Evolutionary conservation across 2,888 invertebrate species (phyloP).

Genomic region (Thelaira solivaga): DNA sequence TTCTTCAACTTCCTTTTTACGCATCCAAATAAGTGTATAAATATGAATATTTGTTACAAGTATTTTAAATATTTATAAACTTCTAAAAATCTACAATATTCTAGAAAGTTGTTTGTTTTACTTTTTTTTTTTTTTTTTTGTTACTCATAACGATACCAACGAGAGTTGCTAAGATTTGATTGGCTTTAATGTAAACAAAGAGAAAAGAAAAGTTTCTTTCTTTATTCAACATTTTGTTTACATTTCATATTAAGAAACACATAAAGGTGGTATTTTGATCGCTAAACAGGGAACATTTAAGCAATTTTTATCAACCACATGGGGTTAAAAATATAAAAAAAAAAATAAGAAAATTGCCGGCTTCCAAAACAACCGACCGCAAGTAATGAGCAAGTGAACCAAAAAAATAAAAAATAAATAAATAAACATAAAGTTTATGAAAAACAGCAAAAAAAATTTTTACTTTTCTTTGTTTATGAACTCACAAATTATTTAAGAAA

Average conservation of each 20-base stretch:
- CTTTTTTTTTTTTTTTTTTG: too few relatives aligned
- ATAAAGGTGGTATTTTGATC: conserved; percentile 49
- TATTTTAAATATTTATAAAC: not conserved
- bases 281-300: conserved; percentile 70
- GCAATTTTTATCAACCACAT: conserved; percentile 73
- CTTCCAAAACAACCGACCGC: conserved; percentile 50
- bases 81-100: not conserved
- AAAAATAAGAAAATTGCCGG: conserved; percentile 18
- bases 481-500: not conserved
- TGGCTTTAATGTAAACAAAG: conserved; percentile 36
- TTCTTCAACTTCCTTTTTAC: not conserved
- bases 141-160: conserved; percentile 35
- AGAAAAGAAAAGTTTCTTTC: conserved; percentile 14
- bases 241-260: conserved; percentile 18
- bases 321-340: conserved; percentile 65
- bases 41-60: not conserved
- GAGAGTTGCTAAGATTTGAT: conserved; percentile 42
- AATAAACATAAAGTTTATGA: conserved; percentile 31
- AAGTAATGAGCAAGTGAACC: conserved; percentile 19
- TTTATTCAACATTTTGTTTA: not conserved
- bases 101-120: not conserved
- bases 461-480: not conserved
- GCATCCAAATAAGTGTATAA: not conserved
- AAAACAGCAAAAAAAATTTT: conserved; percentile 22
- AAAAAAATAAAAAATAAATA: not conserved